Base-by-base conservation (phyloP, 2,888 invertebrate species). In the Lymantria monacha region DNA sequence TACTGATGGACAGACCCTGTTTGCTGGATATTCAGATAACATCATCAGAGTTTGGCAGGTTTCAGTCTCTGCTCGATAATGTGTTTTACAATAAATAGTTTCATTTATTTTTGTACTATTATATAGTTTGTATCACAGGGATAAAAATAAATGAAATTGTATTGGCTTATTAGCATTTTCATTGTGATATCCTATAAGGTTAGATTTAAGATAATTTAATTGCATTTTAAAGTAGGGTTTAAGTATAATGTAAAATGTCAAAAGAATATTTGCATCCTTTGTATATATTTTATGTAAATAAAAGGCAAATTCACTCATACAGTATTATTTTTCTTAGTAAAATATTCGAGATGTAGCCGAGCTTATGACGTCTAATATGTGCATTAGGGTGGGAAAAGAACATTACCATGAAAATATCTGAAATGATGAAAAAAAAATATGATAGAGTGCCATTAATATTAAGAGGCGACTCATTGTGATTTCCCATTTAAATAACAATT, bases 41-140 rank as follows among this genome's bases (percentile, higher is more conserved):
- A 95, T 95, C 65, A 99, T 99, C 86, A 94, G 99, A 84, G 99
- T 99, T 60, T 99, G 99, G 99, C 99, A 99, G 93, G 99, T 99
- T 74, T 96, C 96, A 69, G 95, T 96, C 68, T 95, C 96, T 63
- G 94, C 95, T 61, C 95, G 96, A 92, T 95, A 94, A 84, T 66
- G 62, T 60, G 57, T 63, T 51, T 52, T 57, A 59, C 3, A 91
- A 68, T 63, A 66, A 66, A 57, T 66, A 54, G 67, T 89, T 89
- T 85, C 87, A 87, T 91, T 91, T 89, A 89, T 88, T 89, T 87
- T 87, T 91, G 83, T 88, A 74, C 85, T 82, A 59, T 56, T 62
- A 47, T 59, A 56, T 61, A 30, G 53, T 67, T 22, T 52, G 59
- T 50, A 48, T 22, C 57, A 62, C 57, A 65, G 59, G 65, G 77